These are phyloP conservation scores for Aphodius sticticus DNA, from an alignment of 2,888 invertebrate genomes.

Conservation along the genomic window DNA sequence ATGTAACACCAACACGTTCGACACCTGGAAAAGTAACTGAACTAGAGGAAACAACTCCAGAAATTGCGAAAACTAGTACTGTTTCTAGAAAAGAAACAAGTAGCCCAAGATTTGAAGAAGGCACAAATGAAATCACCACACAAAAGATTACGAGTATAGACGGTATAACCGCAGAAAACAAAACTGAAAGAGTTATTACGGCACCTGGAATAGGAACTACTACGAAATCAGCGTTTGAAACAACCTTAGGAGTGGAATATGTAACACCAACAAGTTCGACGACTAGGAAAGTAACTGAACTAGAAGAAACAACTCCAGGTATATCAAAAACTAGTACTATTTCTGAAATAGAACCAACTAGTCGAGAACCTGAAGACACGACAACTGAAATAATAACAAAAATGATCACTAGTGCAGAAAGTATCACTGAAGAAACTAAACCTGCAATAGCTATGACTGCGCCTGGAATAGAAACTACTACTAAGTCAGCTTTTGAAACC, in stretches of 20 bases:
- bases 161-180: background rate
- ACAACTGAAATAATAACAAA: conserved; percentile 16
- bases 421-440: conserved; percentile 29
- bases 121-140: conserved; percentile 22
- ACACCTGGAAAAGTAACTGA: background rate
- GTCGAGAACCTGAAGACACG: conserved; percentile 15
- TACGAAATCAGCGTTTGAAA: conserved; percentile 1
- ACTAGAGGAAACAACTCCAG: background rate
- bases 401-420: conserved; percentile 10
- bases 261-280: conserved; percentile 5
- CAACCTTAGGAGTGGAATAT: conserved; percentile 13
- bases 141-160: conserved; percentile 8
- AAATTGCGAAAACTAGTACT: conserved; percentile 7
- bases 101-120: conserved; percentile 23
- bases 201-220: background rate
- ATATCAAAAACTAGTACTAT: conserved; percentile 14
- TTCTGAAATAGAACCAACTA: conserved; percentile 16
- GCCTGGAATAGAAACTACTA: conserved; percentile 9
- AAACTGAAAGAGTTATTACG: background rate
- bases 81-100: conserved; percentile 20
- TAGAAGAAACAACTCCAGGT: background rate
- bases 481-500: background rate
- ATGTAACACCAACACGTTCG: conserved; percentile 10
- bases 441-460: conserved; percentile 22
- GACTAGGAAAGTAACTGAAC: background rate